Conservation (phyloP, 2,113 vertebrate species). For the Pelecanoides urinatrix region DNA sequence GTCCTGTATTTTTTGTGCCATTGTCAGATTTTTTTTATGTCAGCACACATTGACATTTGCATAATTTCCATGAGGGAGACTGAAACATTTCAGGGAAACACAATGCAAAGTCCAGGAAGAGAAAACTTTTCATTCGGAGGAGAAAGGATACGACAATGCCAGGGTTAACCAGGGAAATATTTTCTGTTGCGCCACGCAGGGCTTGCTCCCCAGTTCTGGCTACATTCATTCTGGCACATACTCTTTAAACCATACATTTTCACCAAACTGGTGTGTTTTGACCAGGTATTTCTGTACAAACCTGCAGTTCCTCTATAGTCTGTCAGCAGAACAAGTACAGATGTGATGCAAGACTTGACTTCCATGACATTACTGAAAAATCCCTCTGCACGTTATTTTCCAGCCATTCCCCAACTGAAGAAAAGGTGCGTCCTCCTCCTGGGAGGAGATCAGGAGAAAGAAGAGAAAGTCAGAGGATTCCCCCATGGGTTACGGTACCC, state of each 20-base stretch:
- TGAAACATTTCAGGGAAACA: neutral
- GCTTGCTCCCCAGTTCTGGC: neutral
- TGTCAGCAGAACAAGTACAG: neutral
- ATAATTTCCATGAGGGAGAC: constrained; percentile 35
- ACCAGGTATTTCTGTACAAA: neutral
- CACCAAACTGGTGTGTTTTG: neutral
- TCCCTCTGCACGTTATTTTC: neutral
- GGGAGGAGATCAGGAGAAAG: neutral
- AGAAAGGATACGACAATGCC: neutral
- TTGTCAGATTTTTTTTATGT: neutral
- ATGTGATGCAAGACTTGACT: neutral
- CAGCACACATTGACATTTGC: neutral
- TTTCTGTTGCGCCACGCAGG: neutral
- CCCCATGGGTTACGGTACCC: no score
- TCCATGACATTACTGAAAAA: neutral
- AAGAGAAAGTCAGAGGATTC: no score
- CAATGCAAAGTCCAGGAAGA: neutral
- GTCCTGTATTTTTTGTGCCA: constrained; percentile 20
- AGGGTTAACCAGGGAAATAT: neutral
- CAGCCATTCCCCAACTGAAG: neutral
- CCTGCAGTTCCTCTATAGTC: neutral
- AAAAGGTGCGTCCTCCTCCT: neutral
- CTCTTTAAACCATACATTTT: neutral
- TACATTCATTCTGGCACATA: neutral
- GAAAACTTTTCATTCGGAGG: neutral